Conservation (phyloP, 2,113 vertebrate species). For the Triplophysa tibetana region DNA sequence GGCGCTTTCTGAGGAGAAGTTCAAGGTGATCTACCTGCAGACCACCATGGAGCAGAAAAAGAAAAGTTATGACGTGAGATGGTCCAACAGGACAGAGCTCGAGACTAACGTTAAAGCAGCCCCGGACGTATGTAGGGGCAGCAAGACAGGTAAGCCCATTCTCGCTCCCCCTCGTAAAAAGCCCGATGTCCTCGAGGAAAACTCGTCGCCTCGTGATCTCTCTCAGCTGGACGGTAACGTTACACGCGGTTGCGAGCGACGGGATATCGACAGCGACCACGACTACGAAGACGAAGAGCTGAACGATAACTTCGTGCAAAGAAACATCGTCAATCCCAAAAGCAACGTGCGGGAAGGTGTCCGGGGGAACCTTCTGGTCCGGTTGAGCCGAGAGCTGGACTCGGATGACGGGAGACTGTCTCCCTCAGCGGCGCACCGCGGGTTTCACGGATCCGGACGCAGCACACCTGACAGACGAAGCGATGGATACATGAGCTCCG, state of each 20-base stretch:
- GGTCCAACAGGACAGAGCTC: conserved; percentile 48
- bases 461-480: conserved; percentile 84
- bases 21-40: conserved; percentile 89
- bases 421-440: conserved; percentile 56
- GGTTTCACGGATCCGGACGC: conserved; percentile 68
- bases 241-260: conserved; percentile 40
- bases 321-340: conserved; percentile 71
- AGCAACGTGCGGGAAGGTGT: conserved; percentile 32
- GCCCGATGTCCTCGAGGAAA: conserved; percentile 50
- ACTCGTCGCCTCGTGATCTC: conserved; percentile 29
- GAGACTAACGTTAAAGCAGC: conserved; percentile 43
- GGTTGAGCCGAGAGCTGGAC: conserved; percentile 75
- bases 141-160: conserved; percentile 63
- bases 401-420: conserved; percentile 75
- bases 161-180: conserved; percentile 61
- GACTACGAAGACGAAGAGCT: conserved; percentile 80
- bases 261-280: conserved; percentile 68
- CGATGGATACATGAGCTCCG: conserved; percentile 84
- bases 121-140: conserved; percentile 56
- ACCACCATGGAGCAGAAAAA: conserved; percentile 74
- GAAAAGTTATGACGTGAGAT: conserved; percentile 51
- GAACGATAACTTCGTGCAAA: conserved; percentile 77
- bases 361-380: conserved; percentile 49
- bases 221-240: conserved; percentile 44
- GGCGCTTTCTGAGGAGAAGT: conserved; percentile 84